Base-by-base conservation (phyloP, 2,113 vertebrate species). In the Poecilia latipinna region DNA sequence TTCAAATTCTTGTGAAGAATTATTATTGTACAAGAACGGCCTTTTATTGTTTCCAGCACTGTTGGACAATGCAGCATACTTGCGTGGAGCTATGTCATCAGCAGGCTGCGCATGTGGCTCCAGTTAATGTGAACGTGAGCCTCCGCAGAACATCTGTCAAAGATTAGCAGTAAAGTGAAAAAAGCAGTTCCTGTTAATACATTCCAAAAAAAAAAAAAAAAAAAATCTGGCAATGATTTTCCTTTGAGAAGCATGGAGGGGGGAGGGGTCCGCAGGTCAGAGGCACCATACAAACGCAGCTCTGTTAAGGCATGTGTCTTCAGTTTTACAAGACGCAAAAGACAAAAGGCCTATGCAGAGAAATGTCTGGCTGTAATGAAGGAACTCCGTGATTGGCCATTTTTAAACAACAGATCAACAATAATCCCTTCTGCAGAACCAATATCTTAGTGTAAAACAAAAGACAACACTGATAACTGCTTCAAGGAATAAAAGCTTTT, bases 141-240 rank as follows among this genome's bases (percentile, higher is more conserved):
- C 92, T 82, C 83, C 83, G 83, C 82, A 72, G 84, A 89, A 93
- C 95, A 95, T 95, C 94, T 95, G 95, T 93, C 93, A 93, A 82
- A 94, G 93, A 94, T 95, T 95, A 95, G 89, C 90, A 79, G 84
- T 88, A 85, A 94, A 94, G 92, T 93, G 90, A 94, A 94, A 94
- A 77, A 91, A 90, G 93, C 93, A 94, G 93, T 95, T 95, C 93
- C 93, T 92, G 92, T 91, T 94, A 91, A 77, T 90, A 89, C 35
- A 85, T 88, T 93, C 87, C 90, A 90, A 90, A n/a, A n/a, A n/a
- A n/a, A n/a, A n/a, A n/a, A n/a, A n/a, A n/a, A 93, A 91, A 33
- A 89, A 33, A 89, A 94, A 94, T 94, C 95, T 93, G 94, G 91
- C 81, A 93, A 89, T 91, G 33, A 94, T 95, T 95, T 95, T 95